These are phyloP conservation scores for Scylla paramamosain DNA, from an alignment of 1,140 invertebrate species.

Conservation along the genomic window DNA sequence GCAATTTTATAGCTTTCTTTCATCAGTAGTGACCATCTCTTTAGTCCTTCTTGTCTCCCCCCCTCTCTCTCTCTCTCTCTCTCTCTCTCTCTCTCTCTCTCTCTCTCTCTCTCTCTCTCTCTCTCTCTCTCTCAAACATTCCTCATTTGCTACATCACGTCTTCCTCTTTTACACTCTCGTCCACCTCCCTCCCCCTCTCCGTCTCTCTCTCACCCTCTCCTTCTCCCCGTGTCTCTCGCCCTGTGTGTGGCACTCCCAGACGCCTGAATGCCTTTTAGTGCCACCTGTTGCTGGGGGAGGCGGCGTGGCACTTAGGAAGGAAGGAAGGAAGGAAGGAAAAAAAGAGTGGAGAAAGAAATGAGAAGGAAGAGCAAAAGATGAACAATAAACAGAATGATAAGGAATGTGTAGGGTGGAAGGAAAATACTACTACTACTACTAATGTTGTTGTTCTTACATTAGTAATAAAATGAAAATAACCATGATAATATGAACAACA, in stretches of 20 bases:
- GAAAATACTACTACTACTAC: neutral
- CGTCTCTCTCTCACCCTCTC: neutral
- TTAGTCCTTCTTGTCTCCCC: neutral
- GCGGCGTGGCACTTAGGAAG: neutral
- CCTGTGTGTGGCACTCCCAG: neutral
- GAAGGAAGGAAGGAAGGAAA: conserved; percentile 10
- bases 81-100: conserved; percentile 20
- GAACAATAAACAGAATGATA: too few species aligned
- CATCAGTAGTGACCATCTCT: neutral
- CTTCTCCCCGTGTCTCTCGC: neutral
- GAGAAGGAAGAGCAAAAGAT: neutral
- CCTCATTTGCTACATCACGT: conserved; percentile 10
- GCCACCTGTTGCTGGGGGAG: neutral
- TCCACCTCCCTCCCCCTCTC: neutral
- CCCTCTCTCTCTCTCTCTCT: conserved; percentile 1
- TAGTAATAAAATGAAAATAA: too few species aligned
- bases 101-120: conserved; percentile 12
- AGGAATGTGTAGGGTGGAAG: too few species aligned
- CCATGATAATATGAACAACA: too few species aligned
- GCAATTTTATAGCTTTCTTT: conserved; percentile 5
- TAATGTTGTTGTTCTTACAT: neutral
- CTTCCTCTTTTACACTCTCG: neutral
- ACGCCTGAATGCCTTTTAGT: neutral
- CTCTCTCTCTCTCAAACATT: neutral
- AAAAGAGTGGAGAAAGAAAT: neutral